These are phyloP conservation scores for rat (Rattus norvegicus) DNA, from an alignment of 2,113 vertebrate species.

Conservation along the genomic window GRCr8 NC_086022.1:131724501-131725000, in stretches of 20 bases:
- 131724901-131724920: background rate
- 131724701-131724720: background rate
- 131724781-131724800: background rate
- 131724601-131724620: slow-evolving; percentile 63
- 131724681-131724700: slow-evolving; percentile 41
- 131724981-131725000: background rate
- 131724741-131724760: background rate
- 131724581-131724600: slow-evolving; percentile 82
- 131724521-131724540: slow-evolving; percentile 67
- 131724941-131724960: background rate
- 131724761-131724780: background rate
- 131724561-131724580: slow-evolving; percentile 54
- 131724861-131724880: background rate
- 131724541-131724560: slow-evolving; percentile 69
- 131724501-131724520: slow-evolving; percentile 78
- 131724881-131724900: background rate
- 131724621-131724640: slow-evolving; percentile 63
- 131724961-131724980: background rate
- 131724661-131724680: slow-evolving; percentile 43
- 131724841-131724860: slow-evolving; percentile 15
- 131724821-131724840: background rate
- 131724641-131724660: slow-evolving; percentile 17
- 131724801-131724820: slow-evolving; percentile 37
- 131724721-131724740: background rate
- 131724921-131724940: background rate